Evolutionary conservation across 2,888 invertebrate species (phyloP), one percentile per base, ranked within the genome.

Genomic region (Palloptera scutellata): DNA sequence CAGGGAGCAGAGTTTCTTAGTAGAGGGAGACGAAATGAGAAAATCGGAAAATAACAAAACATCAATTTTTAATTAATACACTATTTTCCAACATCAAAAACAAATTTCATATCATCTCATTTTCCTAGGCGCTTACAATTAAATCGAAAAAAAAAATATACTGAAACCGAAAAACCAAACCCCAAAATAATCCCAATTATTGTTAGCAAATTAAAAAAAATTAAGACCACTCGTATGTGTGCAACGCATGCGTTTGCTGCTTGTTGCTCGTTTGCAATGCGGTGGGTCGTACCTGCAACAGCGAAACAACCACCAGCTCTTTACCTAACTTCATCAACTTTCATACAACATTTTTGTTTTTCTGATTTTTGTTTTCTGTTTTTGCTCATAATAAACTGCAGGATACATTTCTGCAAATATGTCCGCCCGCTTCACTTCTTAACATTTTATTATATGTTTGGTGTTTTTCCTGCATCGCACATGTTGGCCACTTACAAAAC

Each of bases 151-250:
- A 60, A 45, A 48, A 48, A 48, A 48, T n/a, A 48, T 5, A 48
- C 5, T 30, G 54, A 20, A 48, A 48, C 5, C 45, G 54, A 20
- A n/a, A 11, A 62, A 43, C 41, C 62, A 61, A 62, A 17, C 63
- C 67, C 48, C 40, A 59, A 52, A 64, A 19, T 64, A 48, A 65
- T 52, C 48, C 64, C 69, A 64, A 69, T 69, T 66, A 64, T 61
- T 69, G 66, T 57, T 61, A 64, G 66, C 67, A 64, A 69, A 69
- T 58, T 69, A 60, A 61, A 57, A n/a, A 67, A 68, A 68, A 61
- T 68, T 61, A 64, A 20, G 42, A 12, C 63, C 13, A 60, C 41
- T 43, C 67, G 42, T 30, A 59, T 63, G 63, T 63, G 63, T 41
- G 51, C 53, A 51, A 19, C 54, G 30, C 30, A 30, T 30, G 30